Evolutionary conservation across 1,140 invertebrate species (phyloP), one percentile per base, ranked within the genome.

Genomic region (Nephotettix cincticeps): DNA sequence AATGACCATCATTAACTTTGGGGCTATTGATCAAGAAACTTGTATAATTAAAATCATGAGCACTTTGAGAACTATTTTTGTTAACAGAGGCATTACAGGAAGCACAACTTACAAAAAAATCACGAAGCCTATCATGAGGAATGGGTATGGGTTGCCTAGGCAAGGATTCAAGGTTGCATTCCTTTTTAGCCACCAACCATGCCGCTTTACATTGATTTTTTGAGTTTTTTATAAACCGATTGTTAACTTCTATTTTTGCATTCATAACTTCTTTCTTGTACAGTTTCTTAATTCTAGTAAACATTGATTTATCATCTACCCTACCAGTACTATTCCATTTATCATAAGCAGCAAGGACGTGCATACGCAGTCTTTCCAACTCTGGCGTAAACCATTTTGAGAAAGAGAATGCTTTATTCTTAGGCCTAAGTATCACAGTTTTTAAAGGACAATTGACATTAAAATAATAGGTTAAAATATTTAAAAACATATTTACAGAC

Each of bases 91-190:
- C n/a, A n/a, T n/a, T n/a, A n/a, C n/a, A n/a, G n/a, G n/a, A n/a
- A n/a, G n/a, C n/a, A n/a, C n/a, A n/a, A n/a, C 51, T 71, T 40
- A 40, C 36, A 40, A 40, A 40, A 40, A 6, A 40, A 40, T 40
- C 17, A 17, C 17, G 6, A 17, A 40, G 17, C 36, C 17, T 40
- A 40, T 40, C 36, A 40, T 40, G 17, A 40, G 36, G 17, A 9
- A 40, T 6, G 6, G 36, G 36, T 40, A 40, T 40, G 6, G 6
- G 36, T 40, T 6, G 36, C 17, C 17, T 17, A 9, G 36, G 6
- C 36, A 6, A 9, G 17, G 17, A 6, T 9, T 40, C 36, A 40
- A 40, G 36, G 6, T 17, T 40, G 17, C 36, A 40, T 17, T 40
- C 17, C 17, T 40, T 40, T 17, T 40, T 40, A 9, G 36, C 36